Percentiles rank a stretch among this genome's conserved stretches.
Evolutionary conservation across 2,888 invertebrate species (phyloP).

Genomic region (Leptodirus hochenwartii): DNA sequence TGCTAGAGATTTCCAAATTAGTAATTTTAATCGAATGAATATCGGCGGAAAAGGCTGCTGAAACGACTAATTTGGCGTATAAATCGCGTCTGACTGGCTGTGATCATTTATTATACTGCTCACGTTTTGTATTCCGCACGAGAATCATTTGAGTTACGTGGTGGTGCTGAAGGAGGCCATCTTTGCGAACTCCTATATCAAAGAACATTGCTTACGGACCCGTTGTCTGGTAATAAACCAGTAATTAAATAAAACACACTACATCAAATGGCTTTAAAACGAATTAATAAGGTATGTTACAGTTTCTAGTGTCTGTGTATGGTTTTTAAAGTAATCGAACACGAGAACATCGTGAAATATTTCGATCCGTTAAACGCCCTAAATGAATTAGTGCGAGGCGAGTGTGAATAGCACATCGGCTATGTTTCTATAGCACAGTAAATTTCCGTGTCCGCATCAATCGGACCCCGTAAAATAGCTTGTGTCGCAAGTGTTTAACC

Average conservation of each 20-base stretch:
- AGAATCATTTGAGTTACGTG: conserved; percentile 40
- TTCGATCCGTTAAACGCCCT: conserved; percentile 37
- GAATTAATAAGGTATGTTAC: conserved; percentile 85
- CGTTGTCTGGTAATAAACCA: conserved; percentile 63
- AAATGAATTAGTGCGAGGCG: conserved; percentile 40
- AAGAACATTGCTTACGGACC: conserved; percentile 70
- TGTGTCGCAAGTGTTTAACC: too few species aligned
- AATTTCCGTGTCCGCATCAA: too few species aligned
- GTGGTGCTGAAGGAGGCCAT: conserved; percentile 67
- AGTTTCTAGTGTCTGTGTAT: conserved; percentile 17
- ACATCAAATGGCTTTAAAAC: conserved; percentile 87
- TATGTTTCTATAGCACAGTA: too few species aligned
- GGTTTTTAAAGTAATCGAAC: conserved; percentile 12
- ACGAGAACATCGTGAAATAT: too few species aligned
- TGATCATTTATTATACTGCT: too few species aligned
- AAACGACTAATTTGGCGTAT: background rate
- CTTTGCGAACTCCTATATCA: conserved; percentile 73
- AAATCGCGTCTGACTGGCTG: too few species aligned
- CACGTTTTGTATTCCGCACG: conserved; percentile 12
- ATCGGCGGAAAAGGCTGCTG: background rate
- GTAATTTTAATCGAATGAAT: conserved; percentile 10
- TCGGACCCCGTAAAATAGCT: too few species aligned
- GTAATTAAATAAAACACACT: conserved; percentile 48
- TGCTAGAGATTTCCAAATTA: conserved; percentile 18
- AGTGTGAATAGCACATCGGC: too few species aligned